A percentile compares a stretch with the other conserved stretches of the same genome.
phyloP scores from a whole-genome alignment of 2,888 invertebrate species.

The Pseudococcus viburni region DNA sequence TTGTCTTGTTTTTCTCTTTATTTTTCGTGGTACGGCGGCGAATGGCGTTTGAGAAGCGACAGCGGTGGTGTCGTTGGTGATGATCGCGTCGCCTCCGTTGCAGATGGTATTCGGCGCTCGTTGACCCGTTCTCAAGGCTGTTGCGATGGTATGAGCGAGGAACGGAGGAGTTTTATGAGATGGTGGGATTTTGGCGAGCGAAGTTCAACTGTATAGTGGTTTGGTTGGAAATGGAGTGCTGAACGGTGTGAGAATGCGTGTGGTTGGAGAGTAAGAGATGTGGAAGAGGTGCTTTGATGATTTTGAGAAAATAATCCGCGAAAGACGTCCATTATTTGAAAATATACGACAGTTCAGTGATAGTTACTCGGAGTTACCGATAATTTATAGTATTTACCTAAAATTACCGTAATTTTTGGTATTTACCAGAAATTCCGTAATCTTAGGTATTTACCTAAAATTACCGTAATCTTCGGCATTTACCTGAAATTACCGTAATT shows the following conservation, averaged over 20 bases:
- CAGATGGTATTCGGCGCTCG: slow-evolving; percentile 4
- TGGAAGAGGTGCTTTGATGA: background rate
- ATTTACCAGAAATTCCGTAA: background rate
- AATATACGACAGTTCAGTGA: too few species aligned
- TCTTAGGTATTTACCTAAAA: background rate
- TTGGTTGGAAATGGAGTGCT: background rate
- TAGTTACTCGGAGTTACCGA: too few species aligned
- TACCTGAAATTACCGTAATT: background rate
- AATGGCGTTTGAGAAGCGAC: background rate
- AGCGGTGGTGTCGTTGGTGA: background rate
- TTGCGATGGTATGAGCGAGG: background rate
- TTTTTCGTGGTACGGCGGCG: background rate
- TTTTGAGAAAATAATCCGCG: too few species aligned
- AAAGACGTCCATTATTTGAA: too few species aligned
- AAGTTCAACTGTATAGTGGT: background rate
- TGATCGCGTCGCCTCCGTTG: background rate
- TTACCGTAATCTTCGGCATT: background rate
- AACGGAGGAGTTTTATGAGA: background rate
- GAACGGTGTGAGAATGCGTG: background rate
- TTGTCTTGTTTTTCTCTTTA: background rate
- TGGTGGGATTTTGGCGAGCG: background rate
- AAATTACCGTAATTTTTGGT: background rate
- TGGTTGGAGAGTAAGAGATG: background rate
- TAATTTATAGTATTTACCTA: too few species aligned
- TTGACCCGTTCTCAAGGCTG: background rate